Evolutionary conservation across 2,797 vertebrate species (phyloP), one percentile per base, ranked within the genome.

Genomic region (Enteromius thamalakanensis): DNA sequence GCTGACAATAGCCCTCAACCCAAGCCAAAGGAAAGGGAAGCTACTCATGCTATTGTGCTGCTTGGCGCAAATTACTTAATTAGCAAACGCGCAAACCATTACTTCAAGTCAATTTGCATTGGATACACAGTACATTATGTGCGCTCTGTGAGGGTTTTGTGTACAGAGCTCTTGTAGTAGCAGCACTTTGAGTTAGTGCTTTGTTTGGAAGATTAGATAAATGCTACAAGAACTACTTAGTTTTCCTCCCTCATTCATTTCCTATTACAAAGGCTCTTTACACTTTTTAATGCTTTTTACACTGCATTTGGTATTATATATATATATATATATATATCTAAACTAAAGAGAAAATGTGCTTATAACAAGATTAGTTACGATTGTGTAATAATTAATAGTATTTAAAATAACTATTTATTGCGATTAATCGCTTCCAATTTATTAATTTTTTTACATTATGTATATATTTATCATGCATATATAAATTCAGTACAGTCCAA

Each of bases 1-100:
- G 6, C 72, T 82, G 53, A 86, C 80, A 85, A 74, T 87, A 80
- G 71, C 70, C 72, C 80, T 72, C n/a, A 76, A 76, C 72, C 32
- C 62, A 4, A 82, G 34, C 65, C 40, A 11, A 45, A 62, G 51
- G 58, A 68, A 79, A 64, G 75, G 58, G 51, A 60, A 79, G 65
- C 47, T 19, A 40, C 60, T 78, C 21, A 74, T 58, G 72, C 84
- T 55, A 72, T 81, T 82, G 62, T 79, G 40, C 64, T 40, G 58
- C 85, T 83, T 79, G 69, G 60, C 64, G 29, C 67, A 81, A 82
- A 84, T 72, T 37, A 26, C 81, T 71, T 69, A 77, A 77, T 60
- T 83, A 45, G 32, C 21, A 77, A 76, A 68, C 51, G 0, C 3
- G 7, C 72, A 76, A 83, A 60, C 74, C 34, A 42, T 76, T 47